These are phyloP conservation scores for Trichogramma pretiosum DNA, from an alignment of 1,140 invertebrate genomes.

Conservation along the genomic window DNA sequence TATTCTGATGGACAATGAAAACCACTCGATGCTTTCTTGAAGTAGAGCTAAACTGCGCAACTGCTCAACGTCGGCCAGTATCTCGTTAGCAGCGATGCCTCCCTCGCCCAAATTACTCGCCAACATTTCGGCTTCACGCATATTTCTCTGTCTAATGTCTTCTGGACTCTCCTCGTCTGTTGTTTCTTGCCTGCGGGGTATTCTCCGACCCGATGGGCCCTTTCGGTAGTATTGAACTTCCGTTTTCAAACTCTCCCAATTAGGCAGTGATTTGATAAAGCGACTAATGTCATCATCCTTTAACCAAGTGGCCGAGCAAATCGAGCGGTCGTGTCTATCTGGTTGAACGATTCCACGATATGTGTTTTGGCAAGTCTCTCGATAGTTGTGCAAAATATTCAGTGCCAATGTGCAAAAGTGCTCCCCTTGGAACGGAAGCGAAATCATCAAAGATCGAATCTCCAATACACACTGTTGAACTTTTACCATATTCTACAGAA, in stretches of 20 bases:
- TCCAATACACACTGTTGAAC: slow-evolving; percentile 64
- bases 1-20: slow-evolving; percentile 28
- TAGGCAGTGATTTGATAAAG: slow-evolving; percentile 76
- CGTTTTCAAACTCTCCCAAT: slow-evolving; percentile 69
- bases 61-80: slow-evolving; percentile 68
- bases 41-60: slow-evolving; percentile 76
- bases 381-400: slow-evolving; percentile 62
- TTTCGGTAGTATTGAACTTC: slow-evolving; percentile 30
- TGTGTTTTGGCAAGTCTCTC: slow-evolving; percentile 65
- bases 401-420: slow-evolving; percentile 62
- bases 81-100: slow-evolving; percentile 74
- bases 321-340: slow-evolving; percentile 68
- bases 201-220: slow-evolving; percentile 29
- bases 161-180: slow-evolving; percentile 63
- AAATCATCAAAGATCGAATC: slow-evolving; percentile 58
- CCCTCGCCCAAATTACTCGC: slow-evolving; percentile 80
- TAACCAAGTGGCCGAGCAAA: slow-evolving; percentile 83
- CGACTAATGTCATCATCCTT: slow-evolving; percentile 90
- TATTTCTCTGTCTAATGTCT: slow-evolving; percentile 70
- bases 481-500: slow-evolving; percentile 58
- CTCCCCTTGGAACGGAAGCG: slow-evolving; percentile 62
- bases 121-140: slow-evolving; percentile 85
- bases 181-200: slow-evolving; percentile 43
- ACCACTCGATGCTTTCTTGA: slow-evolving; percentile 80
- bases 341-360: slow-evolving; percentile 71